Evolutionary conservation across 2,888 invertebrate species (phyloP).

Genomic region (Xestia sexstrigata): DNA sequence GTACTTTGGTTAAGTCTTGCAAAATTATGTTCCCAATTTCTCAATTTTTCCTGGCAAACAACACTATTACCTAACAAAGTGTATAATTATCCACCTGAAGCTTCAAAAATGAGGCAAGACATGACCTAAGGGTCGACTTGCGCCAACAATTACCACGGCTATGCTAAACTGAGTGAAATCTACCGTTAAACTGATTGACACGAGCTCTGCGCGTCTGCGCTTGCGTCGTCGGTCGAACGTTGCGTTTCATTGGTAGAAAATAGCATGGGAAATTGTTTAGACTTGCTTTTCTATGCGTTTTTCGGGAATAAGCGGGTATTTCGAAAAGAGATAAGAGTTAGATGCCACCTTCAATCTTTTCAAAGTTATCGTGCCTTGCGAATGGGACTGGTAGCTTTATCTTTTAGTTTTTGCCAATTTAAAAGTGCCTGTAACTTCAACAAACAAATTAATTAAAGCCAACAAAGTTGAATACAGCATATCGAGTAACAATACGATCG

Average conservation of each 20-base stretch:
- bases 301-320: not conserved
- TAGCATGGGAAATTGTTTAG: slow-evolving; percentile 47
- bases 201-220: slow-evolving; percentile 49
- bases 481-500: not conserved
- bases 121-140: slow-evolving; percentile 61
- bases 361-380: not conserved
- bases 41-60: not conserved
- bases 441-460: not conserved
- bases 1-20: not conserved
- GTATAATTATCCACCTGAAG: slow-evolving; percentile 27
- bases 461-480: not conserved
- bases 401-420: not conserved
- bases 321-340: not conserved
- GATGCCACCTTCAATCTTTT: not conserved
- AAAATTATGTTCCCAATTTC: slow-evolving; percentile 1
- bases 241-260: slow-evolving; percentile 37
- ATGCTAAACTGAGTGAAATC: slow-evolving; percentile 75
- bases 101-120: slow-evolving; percentile 47
- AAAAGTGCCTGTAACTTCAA: not conserved
- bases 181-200: slow-evolving; percentile 72
- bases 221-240: slow-evolving; percentile 34
- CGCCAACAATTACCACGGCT: slow-evolving; percentile 67
- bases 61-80: not conserved
- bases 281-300: slow-evolving; percentile 7
- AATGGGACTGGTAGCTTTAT: not conserved